A percentile compares a stretch with the other conserved stretches of the same genome.
Evolutionary conservation across 2,888 invertebrate genomes (phyloP).

Genomic region (Amblyjoppa proteus): DNA sequence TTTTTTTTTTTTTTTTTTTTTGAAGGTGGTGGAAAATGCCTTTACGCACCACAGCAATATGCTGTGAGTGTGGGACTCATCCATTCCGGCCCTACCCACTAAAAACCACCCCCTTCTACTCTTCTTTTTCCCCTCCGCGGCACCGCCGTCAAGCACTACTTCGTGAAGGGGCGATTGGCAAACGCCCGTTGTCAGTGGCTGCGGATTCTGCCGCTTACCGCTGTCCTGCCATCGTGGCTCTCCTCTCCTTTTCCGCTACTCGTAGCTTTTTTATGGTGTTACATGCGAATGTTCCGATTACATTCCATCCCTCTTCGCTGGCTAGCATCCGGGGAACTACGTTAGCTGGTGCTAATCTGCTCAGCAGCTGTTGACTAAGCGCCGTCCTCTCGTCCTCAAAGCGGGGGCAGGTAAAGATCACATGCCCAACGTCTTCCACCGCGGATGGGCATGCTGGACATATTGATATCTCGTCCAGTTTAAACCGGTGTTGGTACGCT

Average conservation of each 20-base stretch:
- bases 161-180: background rate
- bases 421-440: conserved; percentile 6
- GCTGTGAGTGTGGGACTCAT: background rate
- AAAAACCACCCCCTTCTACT: background rate
- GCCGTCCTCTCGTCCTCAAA: background rate
- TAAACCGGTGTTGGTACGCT: conserved; percentile 16
- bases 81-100: background rate
- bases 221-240: background rate
- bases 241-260: background rate
- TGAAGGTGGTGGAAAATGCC: too few relatives aligned
- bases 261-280: background rate
- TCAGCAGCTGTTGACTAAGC: background rate
- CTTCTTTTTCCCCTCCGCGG: background rate
- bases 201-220: background rate
- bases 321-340: background rate
- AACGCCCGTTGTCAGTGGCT: background rate
- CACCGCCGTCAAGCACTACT: background rate
- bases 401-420: conserved; percentile 1
- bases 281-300: background rate
- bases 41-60: too few relatives aligned
- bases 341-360: background rate
- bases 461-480: background rate
- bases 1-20: too few relatives aligned
- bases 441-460: conserved; percentile 10
- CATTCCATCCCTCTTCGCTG: background rate